These are phyloP conservation scores for Amitus sp. DNA, from an alignment of 2,888 invertebrate genomes.

Conservation along the genomic window DNA sequence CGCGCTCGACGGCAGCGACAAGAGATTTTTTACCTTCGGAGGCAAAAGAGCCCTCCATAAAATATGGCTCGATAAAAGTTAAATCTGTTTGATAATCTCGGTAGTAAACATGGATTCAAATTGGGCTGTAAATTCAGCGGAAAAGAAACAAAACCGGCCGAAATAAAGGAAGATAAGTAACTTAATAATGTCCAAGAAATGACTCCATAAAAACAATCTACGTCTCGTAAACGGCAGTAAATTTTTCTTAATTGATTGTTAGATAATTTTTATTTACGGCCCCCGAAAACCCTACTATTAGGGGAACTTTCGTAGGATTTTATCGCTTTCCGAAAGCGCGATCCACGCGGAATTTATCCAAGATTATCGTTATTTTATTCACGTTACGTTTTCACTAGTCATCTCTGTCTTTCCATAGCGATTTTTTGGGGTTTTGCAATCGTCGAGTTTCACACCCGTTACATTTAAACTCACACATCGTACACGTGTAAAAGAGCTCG, in stretches of 20 bases:
- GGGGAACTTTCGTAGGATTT: too few relatives aligned
- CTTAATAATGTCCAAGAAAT: slow-evolving; percentile 6
- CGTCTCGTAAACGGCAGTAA: slow-evolving; percentile 1
- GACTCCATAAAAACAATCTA: not conserved
- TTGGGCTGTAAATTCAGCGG: slow-evolving; percentile 5
- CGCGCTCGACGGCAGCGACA: slow-evolving; percentile 29
- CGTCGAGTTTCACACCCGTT: slow-evolving; percentile 39
- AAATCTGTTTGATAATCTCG: slow-evolving; percentile 7
- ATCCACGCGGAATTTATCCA: too few relatives aligned
- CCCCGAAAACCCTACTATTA: too few relatives aligned
- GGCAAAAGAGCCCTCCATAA: slow-evolving; percentile 15
- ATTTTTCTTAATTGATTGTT: not conserved
- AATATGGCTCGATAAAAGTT: slow-evolving; percentile 8
- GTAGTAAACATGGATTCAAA: slow-evolving; percentile 5
- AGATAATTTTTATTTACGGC: not conserved
- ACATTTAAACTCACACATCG: slow-evolving; percentile 32
- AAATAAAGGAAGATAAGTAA: slow-evolving; percentile 2
- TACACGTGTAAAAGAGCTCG: slow-evolving; percentile 41
- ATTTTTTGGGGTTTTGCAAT: slow-evolving; percentile 28
- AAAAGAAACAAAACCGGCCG: not conserved
- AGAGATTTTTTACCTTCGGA: slow-evolving; percentile 11
- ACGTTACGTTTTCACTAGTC: too few relatives aligned
- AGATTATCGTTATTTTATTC: too few relatives aligned
- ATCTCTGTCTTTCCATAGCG: not conserved
- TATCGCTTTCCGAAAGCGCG: too few relatives aligned